Evolutionary conservation across 37 sponge, comb jelly and placozoan species (phyloP).

Genomic region (Beroe ovata): DNA sequence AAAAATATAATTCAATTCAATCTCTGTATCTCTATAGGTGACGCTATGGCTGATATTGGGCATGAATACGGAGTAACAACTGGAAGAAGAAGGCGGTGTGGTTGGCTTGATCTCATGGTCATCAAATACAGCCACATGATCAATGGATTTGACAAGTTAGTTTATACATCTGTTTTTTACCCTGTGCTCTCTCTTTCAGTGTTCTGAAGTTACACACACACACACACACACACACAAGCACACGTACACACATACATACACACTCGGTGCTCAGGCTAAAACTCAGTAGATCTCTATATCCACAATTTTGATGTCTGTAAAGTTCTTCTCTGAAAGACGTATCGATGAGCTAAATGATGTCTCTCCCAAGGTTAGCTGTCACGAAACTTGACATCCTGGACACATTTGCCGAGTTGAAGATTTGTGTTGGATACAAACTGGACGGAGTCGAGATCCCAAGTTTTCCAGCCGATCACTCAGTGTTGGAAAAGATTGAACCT

Average conservation of each 20-base stretch:
- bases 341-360: no score
- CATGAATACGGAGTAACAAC: constrained; percentile 97
- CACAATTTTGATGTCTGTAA: no score
- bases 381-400: constrained; percentile 95
- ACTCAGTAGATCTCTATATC: no score
- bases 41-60: constrained; percentile 78
- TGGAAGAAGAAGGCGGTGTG: constrained; percentile 90
- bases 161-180: no score
- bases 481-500: constrained; percentile 42
- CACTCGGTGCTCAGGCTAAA: no score
- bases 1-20: no score
- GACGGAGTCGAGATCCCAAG: constrained; percentile 78
- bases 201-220: no score
- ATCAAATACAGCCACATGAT: constrained; percentile 83
- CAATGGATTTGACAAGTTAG: constrained; percentile 83
- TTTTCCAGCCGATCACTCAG: constrained; percentile 73
- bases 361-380: constrained; percentile 78
- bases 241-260: no score
- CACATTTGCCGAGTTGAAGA: constrained; percentile 89
- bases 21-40: constrained; percentile 72
- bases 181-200: no score
- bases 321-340: no score
- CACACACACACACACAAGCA: no score
- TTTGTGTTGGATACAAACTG: constrained; percentile 84
- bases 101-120: constrained; percentile 95